These are phyloP conservation scores for Pomatostomus ruficeps DNA, from an alignment of 2,113 vertebrate species.

Conservation along the genomic window DNA sequence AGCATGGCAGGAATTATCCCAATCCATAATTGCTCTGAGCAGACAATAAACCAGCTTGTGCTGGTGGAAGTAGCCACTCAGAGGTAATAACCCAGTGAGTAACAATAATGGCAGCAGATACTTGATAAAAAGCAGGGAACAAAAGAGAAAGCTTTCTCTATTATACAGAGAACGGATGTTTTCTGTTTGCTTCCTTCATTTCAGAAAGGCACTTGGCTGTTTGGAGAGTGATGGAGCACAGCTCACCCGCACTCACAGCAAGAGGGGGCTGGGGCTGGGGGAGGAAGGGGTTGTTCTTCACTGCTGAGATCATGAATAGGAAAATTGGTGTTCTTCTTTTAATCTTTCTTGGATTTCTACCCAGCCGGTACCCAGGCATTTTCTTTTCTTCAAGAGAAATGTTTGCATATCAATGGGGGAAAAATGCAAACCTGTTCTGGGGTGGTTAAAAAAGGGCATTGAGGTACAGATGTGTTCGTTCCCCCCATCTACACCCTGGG, in stretches of 20 bases:
- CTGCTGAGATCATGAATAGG: background rate
- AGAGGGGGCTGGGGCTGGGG: background rate
- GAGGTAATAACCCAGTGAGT: slow-evolving; percentile 57
- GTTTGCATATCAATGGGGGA: background rate
- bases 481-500: rapidly evolving
- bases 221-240: background rate
- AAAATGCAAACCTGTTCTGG: background rate
- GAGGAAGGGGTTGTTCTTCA: background rate
- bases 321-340: slow-evolving; percentile 13
- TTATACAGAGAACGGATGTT: slow-evolving; percentile 21
- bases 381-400: background rate
- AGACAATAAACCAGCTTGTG: slow-evolving; percentile 31
- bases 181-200: slow-evolving; percentile 38
- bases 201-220: slow-evolving; percentile 20
- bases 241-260: background rate
- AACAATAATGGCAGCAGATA: slow-evolving; percentile 51
- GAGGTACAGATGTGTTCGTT: background rate
- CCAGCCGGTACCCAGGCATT: background rate
- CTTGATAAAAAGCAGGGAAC: slow-evolving; percentile 41
- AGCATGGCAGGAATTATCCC: slow-evolving; percentile 30
- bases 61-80: slow-evolving; percentile 51
- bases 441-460: background rate
- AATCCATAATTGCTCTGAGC: slow-evolving; percentile 41
- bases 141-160: slow-evolving; percentile 52
- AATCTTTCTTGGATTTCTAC: background rate